Percentiles rank a stretch among this genome's conserved stretches.
Conservation (phyloP, 2,797 vertebrate genomes). For the Smutsia gigantea region DNA sequence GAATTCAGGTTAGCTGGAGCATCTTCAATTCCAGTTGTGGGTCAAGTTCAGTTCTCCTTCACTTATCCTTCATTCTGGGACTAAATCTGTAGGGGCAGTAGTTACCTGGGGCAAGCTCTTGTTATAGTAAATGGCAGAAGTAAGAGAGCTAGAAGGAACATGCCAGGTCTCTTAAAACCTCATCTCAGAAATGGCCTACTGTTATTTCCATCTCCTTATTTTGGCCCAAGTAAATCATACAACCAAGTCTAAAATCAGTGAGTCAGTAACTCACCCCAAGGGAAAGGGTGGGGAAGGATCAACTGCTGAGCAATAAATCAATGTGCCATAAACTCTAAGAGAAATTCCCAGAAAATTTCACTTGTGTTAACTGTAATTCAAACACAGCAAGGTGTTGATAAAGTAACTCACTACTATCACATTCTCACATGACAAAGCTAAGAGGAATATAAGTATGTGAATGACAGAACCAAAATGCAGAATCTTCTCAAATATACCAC, state of each 20-base stretch:
- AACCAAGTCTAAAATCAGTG: slow-evolving; percentile 21
- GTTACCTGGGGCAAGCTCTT: neutral
- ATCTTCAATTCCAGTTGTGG: neutral
- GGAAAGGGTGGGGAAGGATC: neutral
- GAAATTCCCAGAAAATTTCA: slow-evolving; percentile 54
- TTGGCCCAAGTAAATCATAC: neutral
- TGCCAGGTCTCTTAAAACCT: neutral
- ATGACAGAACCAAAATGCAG: slow-evolving; percentile 43
- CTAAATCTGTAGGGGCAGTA: neutral
- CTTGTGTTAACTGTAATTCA: slow-evolving; percentile 22
- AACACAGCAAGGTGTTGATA: slow-evolving; percentile 14
- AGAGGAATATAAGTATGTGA: slow-evolving; percentile 55
- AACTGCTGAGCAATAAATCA: slow-evolving; percentile 42
- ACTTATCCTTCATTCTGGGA: neutral
- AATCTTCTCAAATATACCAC: slow-evolving; percentile 35
- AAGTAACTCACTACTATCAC: slow-evolving; percentile 47
- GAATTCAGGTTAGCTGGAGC: neutral
- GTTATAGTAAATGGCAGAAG: neutral
- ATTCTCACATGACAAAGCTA: slow-evolving; percentile 52
- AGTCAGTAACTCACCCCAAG: neutral
- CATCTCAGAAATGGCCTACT: slow-evolving; percentile 20
- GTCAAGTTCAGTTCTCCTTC: neutral
- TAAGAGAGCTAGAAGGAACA: neutral
- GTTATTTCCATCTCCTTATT: neutral
- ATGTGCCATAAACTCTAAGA: slow-evolving; percentile 31